phyloP scores from a whole-genome alignment of 2,888 invertebrate species.

The Helobdella robusta region DNA sequence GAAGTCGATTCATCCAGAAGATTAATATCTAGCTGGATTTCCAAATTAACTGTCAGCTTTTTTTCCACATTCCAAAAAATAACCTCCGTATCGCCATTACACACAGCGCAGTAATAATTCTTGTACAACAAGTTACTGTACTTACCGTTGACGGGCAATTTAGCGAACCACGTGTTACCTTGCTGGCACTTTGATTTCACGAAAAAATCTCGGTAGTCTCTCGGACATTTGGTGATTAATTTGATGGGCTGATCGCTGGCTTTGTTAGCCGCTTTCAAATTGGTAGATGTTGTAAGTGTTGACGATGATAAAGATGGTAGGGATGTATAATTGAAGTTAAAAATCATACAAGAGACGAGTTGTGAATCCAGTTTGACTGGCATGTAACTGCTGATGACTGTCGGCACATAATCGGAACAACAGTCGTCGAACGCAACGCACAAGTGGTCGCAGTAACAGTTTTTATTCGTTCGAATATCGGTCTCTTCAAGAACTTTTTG shows the following conservation, averaged over 20 bases:
- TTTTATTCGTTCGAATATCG: too few species aligned
- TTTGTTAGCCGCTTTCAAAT: too few species aligned
- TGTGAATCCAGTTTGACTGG: background rate
- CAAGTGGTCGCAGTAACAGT: conserved; percentile 37
- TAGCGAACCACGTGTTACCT: conserved; percentile 11
- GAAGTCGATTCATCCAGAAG: background rate
- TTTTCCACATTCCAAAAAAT: conserved; percentile 29
- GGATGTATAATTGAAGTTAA: conserved; percentile 3
- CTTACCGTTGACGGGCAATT: conserved; percentile 35
- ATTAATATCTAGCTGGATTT: background rate
- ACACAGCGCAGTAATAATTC: conserved; percentile 40
- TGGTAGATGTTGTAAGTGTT: too few species aligned
- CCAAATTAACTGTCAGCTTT: background rate
- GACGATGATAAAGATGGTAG: background rate
- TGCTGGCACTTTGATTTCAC: conserved; percentile 27
- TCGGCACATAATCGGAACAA: conserved; percentile 33
- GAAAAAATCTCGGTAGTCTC: conserved; percentile 26
- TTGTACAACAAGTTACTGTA: conserved; percentile 33
- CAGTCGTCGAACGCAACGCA: conserved; percentile 38
- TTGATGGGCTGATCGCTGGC: too few species aligned
- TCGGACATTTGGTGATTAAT: conserved; percentile 34
- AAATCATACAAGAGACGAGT: background rate
- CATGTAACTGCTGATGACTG: background rate
- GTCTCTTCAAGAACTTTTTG: too few species aligned
- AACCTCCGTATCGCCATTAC: conserved; percentile 35